Percentiles rank a stretch among this genome's conserved stretches.
These are phyloP conservation scores for Pantherophis guttatus DNA, from an alignment of 2,113 vertebrate genomes.

Conservation along the genomic window DNA sequence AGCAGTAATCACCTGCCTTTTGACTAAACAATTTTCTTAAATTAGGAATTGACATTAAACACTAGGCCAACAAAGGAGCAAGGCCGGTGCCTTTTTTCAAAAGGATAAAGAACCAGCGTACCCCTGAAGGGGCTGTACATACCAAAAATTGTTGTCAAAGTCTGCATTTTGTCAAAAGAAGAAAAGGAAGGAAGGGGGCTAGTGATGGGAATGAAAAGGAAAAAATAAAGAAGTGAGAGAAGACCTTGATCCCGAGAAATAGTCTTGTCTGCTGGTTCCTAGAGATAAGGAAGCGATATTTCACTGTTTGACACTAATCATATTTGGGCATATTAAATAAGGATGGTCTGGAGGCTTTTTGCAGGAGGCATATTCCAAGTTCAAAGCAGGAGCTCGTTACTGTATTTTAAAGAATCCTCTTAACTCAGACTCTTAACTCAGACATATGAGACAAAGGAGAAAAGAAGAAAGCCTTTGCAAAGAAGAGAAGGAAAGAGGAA, in stretches of 20 bases:
- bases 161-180: conserved; percentile 55
- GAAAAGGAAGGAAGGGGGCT: conserved; percentile 35
- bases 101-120: conserved; percentile 28
- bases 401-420: conserved; percentile 74
- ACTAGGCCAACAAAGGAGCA: conserved; percentile 40
- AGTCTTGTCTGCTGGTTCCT: conserved; percentile 73
- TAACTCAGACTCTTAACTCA: conserved; percentile 75
- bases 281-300: conserved; percentile 81
- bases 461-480: conserved; percentile 15
- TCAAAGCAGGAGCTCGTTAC: conserved; percentile 79
- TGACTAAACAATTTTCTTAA: conserved; percentile 27
- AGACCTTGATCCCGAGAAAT: conserved; percentile 66
- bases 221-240: background rate
- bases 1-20: background rate
- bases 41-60: conserved; percentile 51
- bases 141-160: conserved; percentile 54
- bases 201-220: background rate
- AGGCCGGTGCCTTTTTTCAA: conserved; percentile 26
- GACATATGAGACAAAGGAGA: conserved; percentile 63
- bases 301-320: conserved; percentile 82
- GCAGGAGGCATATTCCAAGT: conserved; percentile 72
- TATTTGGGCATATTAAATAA: conserved; percentile 77
- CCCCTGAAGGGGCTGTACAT: conserved; percentile 27
- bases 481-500: conserved; percentile 44
- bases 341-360: conserved; percentile 67